Evolutionary conservation across 2,797 vertebrate species (phyloP).

Genomic region (Psittacula derbiana): DNA sequence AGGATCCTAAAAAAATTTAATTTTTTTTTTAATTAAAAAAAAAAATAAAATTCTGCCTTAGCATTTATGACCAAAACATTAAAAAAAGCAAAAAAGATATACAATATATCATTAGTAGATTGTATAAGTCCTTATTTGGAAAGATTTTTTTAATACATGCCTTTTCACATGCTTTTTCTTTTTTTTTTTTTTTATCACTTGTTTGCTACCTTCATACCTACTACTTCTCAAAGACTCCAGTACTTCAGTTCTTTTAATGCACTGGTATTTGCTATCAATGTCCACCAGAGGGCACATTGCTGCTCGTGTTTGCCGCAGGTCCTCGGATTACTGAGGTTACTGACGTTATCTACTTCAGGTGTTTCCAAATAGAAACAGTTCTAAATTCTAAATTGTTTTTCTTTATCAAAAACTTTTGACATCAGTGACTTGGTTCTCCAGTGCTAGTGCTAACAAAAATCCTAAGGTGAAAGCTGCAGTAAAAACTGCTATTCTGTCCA

Average conservation of each 20-base stretch:
- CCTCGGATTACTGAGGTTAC: no score
- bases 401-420: background rate
- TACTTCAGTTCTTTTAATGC: accelerated
- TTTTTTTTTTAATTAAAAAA: background rate
- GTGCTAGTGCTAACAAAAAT: background rate
- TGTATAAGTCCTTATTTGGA: background rate
- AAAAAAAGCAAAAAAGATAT: background rate
- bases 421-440: background rate
- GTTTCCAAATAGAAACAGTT: background rate
- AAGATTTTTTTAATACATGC: background rate
- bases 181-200: accelerated
- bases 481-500: background rate
- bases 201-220: background rate
- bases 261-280: background rate
- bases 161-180: background rate
- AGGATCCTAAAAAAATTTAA: background rate
- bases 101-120: background rate
- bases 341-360: accelerated
- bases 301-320: background rate
- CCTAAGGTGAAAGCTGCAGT: background rate
- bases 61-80: background rate
- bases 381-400: background rate
- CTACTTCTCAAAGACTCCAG: background rate
- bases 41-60: background rate
- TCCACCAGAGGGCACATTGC: constrained; percentile 6